Conservation (phyloP, 1,140 invertebrate species). For the Musca vetustissima region DNA sequence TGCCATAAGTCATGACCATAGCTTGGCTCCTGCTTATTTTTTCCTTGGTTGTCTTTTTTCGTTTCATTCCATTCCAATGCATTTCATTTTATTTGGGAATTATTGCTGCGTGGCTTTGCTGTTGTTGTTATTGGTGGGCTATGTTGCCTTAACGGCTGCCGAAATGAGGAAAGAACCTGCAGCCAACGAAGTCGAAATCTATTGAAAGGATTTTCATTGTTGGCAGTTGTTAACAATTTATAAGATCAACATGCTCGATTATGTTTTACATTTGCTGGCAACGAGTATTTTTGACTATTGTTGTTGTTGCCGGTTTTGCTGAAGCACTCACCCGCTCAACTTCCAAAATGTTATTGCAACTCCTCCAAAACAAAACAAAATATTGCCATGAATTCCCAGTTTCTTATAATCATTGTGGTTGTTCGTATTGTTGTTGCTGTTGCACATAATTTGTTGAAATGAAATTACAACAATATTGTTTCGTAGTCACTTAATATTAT, state of each 20-base stretch:
- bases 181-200: slow-evolving; percentile 2
- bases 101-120: background rate
- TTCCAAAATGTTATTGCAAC: too few relatives aligned
- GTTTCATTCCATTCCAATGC: too few relatives aligned
- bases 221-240: slow-evolving; percentile 23
- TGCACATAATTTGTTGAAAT: slow-evolving; percentile 23
- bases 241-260: slow-evolving; percentile 23
- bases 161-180: slow-evolving; percentile 12
- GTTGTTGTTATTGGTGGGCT: background rate
- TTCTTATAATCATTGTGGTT: too few relatives aligned
- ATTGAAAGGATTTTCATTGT: slow-evolving; percentile 24
- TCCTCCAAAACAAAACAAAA: too few relatives aligned
- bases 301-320: slow-evolving; percentile 4
- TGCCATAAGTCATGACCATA: slow-evolving; percentile 21
- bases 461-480: slow-evolving; percentile 18
- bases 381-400: too few relatives aligned
- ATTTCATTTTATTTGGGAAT: too few relatives aligned
- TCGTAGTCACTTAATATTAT: background rate
- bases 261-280: slow-evolving; percentile 18
- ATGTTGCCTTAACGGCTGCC: background rate
- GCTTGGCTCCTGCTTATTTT: background rate
- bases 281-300: background rate
- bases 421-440: background rate
- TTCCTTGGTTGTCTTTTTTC: background rate
- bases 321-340: too few relatives aligned